Evolutionary conservation across 2,888 invertebrate species (phyloP), one percentile per base, ranked within the genome.

Genomic region (Vandiemenella viatica): DNA sequence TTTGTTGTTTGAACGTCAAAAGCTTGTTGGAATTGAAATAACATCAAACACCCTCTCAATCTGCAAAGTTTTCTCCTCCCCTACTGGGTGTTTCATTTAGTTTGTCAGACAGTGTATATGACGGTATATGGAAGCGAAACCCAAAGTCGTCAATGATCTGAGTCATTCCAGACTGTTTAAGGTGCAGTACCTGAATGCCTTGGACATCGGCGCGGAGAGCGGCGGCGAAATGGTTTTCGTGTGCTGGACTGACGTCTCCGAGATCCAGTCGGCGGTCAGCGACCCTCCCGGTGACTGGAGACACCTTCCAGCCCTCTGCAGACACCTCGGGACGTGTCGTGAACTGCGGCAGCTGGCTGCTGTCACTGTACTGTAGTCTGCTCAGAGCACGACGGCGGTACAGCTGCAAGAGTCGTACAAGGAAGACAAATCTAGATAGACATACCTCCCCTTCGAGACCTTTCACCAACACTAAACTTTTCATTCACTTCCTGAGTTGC

Each of bases 231-330:
- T 76, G 76, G 13, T 68, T 66, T 1, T 70, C 66, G 59, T 77
- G 72, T 19, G 75, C 68, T n/a, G 79, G 74, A 20, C 76, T 75
- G 0, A 79, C 77, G 62, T 80, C 78, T 7, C 80, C 78, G 53
- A 78, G 66, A 62, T 82, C 78, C 58, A 82, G 58, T 57, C 74
- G 72, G 52, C 79, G 74, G 61, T 77, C 71, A 71, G 69, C 62
- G 54, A 76, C 62, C 61, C 75, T 65, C 55, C 67, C 55, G 45
- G 80, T 72, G 55, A 80, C 61, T 43, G 77, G 70, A 46, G 68
- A 67, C 42, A 80, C 71, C 57, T 65, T 74, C 82, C 81, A 82
- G 23, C 68, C 61, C 48, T 61, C 63, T 56, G 73, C 67, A 32
- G 55, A 57, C 53, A 69, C 64, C 54, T 69, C 69, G 0, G 61